Conservation (phyloP, 2,888 invertebrate species). For the Bellardia pandia region DNA sequence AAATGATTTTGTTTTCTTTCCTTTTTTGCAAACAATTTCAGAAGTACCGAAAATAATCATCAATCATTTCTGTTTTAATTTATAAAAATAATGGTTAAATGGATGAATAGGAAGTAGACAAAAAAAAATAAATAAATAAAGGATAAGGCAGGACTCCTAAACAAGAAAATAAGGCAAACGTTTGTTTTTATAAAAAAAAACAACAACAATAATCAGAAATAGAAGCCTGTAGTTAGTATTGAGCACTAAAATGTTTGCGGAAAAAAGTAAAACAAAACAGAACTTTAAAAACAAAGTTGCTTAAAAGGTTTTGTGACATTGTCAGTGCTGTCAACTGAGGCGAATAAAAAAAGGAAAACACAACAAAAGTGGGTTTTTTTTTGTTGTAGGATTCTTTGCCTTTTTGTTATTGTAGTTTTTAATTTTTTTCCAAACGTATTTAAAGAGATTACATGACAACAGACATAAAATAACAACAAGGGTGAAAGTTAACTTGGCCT, state of each 20-base stretch:
- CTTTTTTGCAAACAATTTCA: conserved; percentile 13
- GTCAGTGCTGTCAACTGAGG: conserved; percentile 51
- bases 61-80: conserved; percentile 47
- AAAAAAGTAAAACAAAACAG: conserved; percentile 27
- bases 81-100: conserved; percentile 36
- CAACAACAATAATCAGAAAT: conserved; percentile 32
- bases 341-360: conserved; percentile 35
- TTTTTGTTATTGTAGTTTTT: conserved; percentile 18
- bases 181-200: conserved; percentile 28
- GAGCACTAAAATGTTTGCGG: conserved; percentile 4
- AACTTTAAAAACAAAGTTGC: conserved; percentile 42
- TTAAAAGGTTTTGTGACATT: conserved; percentile 60
- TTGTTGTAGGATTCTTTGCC: neutral
- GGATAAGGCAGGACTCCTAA: conserved; percentile 8
- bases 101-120: conserved; percentile 19
- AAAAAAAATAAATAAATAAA: neutral
- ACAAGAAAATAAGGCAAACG: conserved; percentile 17
- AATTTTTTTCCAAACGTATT: conserved; percentile 6
- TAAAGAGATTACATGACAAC: conserved; percentile 27
- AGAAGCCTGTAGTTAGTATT: neutral
- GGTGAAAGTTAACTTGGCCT: conserved; percentile 26
- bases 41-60: conserved; percentile 44
- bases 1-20: conserved; percentile 45
- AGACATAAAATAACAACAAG: conserved; percentile 21
- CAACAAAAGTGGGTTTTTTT: conserved; percentile 41